Percentiles rank a stretch among this genome's conserved stretches.
phyloP scores from a whole-genome alignment of 1,140 invertebrate genomes.

The Scylla paramamosain region DNA sequence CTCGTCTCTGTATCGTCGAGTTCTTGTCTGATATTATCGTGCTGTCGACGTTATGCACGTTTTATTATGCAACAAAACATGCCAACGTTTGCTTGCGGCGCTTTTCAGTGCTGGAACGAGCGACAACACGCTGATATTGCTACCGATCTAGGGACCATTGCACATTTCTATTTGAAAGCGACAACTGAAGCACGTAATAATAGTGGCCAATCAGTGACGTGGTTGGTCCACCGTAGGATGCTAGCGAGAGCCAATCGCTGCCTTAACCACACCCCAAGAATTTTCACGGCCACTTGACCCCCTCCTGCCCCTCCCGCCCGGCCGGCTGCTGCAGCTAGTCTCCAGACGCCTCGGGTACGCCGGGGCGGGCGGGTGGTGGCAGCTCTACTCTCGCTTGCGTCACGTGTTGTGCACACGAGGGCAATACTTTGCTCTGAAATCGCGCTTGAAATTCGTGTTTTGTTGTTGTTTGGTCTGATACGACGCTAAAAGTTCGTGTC shows the following conservation, averaged over 20 bases:
- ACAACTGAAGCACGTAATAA: not conserved
- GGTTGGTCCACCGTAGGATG: not conserved
- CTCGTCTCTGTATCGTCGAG: not conserved
- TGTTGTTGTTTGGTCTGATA: not conserved
- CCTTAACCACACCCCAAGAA: not conserved
- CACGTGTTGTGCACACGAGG: not conserved
- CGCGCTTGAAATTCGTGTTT: not conserved
- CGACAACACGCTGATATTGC: not conserved
- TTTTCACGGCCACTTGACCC: slow-evolving; percentile 23
- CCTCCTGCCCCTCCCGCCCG: not conserved
- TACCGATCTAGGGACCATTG: not conserved
- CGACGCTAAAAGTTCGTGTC: not conserved
- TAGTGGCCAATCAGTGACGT: not conserved
- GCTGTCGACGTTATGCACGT: not conserved
- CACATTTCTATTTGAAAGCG: not conserved
- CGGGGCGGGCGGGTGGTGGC: not conserved
- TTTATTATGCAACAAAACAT: not conserved
- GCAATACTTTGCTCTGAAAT: not conserved
- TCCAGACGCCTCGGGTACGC: slow-evolving; percentile 25
- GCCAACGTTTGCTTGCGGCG: not conserved
- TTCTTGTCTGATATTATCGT: not conserved
- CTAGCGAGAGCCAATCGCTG: slow-evolving; percentile 16
- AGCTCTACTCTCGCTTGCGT: not conserved
- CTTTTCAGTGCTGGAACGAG: not conserved
- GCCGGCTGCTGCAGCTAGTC: too few species aligned